Evolutionary conservation across 2,113 vertebrate genomes (phyloP).

Genomic region (Ranitomeya imitator): DNA sequence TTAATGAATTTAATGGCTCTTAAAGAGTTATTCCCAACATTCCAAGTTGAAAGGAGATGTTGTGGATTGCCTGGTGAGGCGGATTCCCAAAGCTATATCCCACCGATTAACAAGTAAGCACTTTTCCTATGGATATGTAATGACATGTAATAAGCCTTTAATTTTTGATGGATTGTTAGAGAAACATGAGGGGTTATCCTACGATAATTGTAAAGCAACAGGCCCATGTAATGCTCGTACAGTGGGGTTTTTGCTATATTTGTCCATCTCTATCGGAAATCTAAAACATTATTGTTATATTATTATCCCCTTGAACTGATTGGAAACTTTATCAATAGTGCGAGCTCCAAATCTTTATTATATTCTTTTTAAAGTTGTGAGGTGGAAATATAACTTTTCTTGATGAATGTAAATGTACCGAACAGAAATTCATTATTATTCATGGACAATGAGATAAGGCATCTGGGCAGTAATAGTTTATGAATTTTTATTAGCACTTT

Average conservation of each 20-base stretch:
- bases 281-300: not conserved
- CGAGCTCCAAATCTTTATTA: not conserved
- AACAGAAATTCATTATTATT: conserved; percentile 25
- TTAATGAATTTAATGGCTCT: no score
- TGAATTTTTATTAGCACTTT: conserved; percentile 42
- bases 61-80: no score
- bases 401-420: not conserved
- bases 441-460: conserved; percentile 30
- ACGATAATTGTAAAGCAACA: not conserved
- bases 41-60: no score
- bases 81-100: no score
- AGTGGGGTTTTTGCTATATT: not conserved
- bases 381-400: conserved; percentile 7
- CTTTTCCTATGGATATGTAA: no score
- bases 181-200: not conserved
- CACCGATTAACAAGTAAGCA: no score
- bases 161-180: no score
- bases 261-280: not conserved
- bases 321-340: not conserved
- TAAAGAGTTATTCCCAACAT: no score
- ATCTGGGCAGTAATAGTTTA: conserved; percentile 35
- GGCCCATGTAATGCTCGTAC: not conserved
- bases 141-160: no score
- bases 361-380: not conserved
- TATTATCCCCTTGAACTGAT: not conserved